Evolutionary conservation across 1,140 invertebrate species (phyloP), one percentile per base, ranked within the genome.

Genomic region (Aphidius ervi): DNA sequence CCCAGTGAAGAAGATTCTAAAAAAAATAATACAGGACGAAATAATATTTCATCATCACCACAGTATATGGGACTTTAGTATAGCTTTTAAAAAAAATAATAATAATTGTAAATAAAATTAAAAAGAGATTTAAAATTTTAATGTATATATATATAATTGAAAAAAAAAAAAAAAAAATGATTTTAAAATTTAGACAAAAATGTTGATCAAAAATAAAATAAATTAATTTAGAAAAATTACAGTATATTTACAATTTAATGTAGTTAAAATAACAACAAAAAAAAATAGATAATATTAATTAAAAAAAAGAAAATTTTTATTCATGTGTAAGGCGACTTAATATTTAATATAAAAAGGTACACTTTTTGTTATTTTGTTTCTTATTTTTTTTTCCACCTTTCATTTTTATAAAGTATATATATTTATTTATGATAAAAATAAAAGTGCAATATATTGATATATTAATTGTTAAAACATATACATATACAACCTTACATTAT

Each of bases 51-150:
- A 63, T 75, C 76, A 31, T 79, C 77, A 46, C 75, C 77, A 55
- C 77, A 79, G 64, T 79, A 79, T 54, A 79, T 77, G 70, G 77
- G 77, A 77, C 66, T 64, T 64, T 61, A 60, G 56, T 63, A 41
- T 53, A 61, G 63, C 67, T 70, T 70, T 68, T 68, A 63, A 56
- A 61, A 50, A 43, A 42, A 46, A 16, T 58, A 45, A 59, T 56
- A 39, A 43, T 59, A 23, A 47, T 46, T 31, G 40, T 10, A 52
- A 42, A 39, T 48, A 40, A 50, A 59, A 20, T 45, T 48, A 63
- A 10, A 39, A 58, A 47, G 9, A 48, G 41, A 37, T 56, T 23
- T 20, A 6, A 56, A 49, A 31, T 31, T 3, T 31, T 3, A 31
- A 52, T 46, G 55, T 57, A 57, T 31, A 56, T 61, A 50, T 9